Base-by-base conservation (phyloP, 2,113 vertebrate genomes). In the Oryzias woworae region DNA sequence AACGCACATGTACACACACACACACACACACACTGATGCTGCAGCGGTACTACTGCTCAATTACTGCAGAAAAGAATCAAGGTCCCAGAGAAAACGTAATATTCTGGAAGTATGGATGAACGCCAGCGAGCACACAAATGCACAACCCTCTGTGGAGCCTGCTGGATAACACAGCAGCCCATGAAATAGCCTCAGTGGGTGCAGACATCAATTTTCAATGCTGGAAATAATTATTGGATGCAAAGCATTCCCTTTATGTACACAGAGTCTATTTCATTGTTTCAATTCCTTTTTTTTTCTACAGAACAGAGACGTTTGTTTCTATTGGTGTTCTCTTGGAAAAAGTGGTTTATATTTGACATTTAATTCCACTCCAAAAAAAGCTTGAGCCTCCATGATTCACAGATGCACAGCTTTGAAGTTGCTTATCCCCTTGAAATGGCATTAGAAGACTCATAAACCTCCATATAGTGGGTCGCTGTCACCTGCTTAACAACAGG, bases 361-460 rank as follows among this genome's bases (percentile, higher is more conserved):
- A 10, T 36, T 36, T 36, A 36, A 36, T 31, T 36, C 52, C 41
- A 26, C 59, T 36, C 10, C 64, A 56, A 44, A 62, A 55, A 22
- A 20, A 0, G 13, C 28, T 8, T 1, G 53, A 5, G 26, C 22
- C 17, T 67, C 45, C 7, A 49, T 42, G 15, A 46, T 71, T 43
- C 45, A 58, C 64, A 69, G 66, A 75, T 62, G 51, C 6, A 0
- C 4, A 26, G 50, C 69, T 80, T 66, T 72, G 65, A 84, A 72
- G 74, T 61, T 43, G 58, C 62, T 81, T 50, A 78, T 80, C 77
- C 65, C 54, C 62, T 64, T 75, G 55, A 80, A 75, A 82, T 55
- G 60, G 58, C 67, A 71, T 73, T 57, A 56, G 16, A 24, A 18
- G 62, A 56, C 50, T 47, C 20, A 41, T 41, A 60, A 67, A 63